Evolutionary conservation across 2,888 invertebrate species (phyloP).

Genomic region (Apotomis betuletana): DNA sequence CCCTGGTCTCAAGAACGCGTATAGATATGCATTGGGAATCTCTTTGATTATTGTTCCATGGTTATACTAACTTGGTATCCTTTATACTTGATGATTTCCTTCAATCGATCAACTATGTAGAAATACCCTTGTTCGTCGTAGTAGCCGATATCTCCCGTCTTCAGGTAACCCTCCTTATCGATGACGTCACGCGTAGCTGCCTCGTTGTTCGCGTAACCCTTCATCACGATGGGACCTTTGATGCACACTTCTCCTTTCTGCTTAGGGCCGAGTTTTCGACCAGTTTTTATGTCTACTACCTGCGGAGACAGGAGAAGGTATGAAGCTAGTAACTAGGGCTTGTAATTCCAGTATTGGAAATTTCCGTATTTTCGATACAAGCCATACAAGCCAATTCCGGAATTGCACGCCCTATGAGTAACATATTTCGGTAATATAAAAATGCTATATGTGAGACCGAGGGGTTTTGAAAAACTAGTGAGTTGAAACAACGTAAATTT

Average conservation of each 20-base stretch:
- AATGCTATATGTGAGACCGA: too few relatives aligned
- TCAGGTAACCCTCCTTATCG: slow-evolving; percentile 66
- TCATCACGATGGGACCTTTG: slow-evolving; percentile 64
- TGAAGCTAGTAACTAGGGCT: too few relatives aligned
- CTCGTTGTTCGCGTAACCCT: slow-evolving; percentile 61
- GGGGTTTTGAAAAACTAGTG: too few relatives aligned
- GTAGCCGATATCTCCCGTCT: slow-evolving; percentile 70
- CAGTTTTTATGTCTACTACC: slow-evolving; percentile 68
- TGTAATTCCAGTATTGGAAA: too few relatives aligned
- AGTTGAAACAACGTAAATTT: too few relatives aligned
- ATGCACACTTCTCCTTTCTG: slow-evolving; percentile 65
- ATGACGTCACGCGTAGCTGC: slow-evolving; percentile 57
- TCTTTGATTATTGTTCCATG: too few relatives aligned
- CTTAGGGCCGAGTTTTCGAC: slow-evolving; percentile 57
- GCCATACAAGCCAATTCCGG: too few relatives aligned
- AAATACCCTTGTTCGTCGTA: slow-evolving; percentile 69
- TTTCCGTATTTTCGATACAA: too few relatives aligned
- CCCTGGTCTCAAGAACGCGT: too few relatives aligned
- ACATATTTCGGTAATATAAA: too few relatives aligned
- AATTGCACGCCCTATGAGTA: too few relatives aligned
- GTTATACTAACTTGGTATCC: slow-evolving; percentile 52
- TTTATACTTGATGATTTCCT: slow-evolving; percentile 73
- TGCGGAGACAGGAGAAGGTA: slow-evolving; percentile 41
- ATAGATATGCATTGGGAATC: too few relatives aligned
- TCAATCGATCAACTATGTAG: slow-evolving; percentile 68